Conservation (phyloP, 2,113 vertebrate genomes). For the Serilophus lunatus region DNA sequence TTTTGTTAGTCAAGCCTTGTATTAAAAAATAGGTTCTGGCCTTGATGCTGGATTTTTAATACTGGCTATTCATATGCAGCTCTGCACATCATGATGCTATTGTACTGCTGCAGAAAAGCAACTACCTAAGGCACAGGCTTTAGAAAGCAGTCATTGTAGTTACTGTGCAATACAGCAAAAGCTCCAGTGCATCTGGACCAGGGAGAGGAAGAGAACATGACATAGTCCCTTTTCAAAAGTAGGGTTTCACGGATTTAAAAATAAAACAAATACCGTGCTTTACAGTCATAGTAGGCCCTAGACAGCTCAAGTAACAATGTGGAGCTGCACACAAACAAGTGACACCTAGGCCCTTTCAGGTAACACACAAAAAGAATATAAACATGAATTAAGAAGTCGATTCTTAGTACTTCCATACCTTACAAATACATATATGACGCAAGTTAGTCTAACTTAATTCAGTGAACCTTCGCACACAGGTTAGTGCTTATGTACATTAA, state of each 20-base stretch:
- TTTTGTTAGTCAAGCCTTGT: not conserved
- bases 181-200: not conserved
- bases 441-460: not conserved
- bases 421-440: not conserved
- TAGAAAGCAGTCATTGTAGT: not conserved
- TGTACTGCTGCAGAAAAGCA: not conserved
- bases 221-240: not conserved
- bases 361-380: not conserved
- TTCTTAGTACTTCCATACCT: not conserved
- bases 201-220: not conserved
- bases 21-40: not conserved
- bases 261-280: not conserved
- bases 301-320: not conserved
- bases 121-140: constrained; percentile 18
- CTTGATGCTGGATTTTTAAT: not conserved
- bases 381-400: not conserved
- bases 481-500: not conserved
- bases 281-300: not conserved
- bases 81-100: not conserved
- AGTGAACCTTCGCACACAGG: not conserved
- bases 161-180: not conserved
- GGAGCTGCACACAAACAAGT: not conserved
- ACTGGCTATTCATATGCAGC: not conserved
- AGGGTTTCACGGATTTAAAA: not conserved
- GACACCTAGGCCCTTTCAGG: not conserved